Conservation (phyloP, 2,113 vertebrate species). For the Cnemophilus loriae region DNA sequence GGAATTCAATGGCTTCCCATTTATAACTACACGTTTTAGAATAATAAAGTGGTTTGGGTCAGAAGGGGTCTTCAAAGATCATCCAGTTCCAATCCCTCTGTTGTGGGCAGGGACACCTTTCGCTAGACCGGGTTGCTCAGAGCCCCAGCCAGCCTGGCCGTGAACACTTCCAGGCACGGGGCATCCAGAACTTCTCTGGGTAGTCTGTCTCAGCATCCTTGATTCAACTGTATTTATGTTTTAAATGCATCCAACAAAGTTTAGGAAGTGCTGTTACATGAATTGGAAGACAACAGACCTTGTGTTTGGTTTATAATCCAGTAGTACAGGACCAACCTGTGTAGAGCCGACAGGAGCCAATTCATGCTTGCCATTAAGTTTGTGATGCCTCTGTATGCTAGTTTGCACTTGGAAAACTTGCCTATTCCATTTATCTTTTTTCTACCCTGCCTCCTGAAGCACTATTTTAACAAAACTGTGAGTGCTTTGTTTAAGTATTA, state of each 20-base stretch:
- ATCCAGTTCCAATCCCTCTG: fast-evolving
- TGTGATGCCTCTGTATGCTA: neutral
- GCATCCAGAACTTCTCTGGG: neutral
- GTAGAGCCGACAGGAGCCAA: neutral
- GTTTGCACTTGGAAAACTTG: neutral
- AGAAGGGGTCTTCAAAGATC: neutral
- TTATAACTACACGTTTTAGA: neutral
- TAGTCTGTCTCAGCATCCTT: neutral
- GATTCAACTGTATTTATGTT: neutral
- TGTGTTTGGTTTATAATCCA: fast-evolving
- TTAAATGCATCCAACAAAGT: neutral
- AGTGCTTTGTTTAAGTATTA: neutral
- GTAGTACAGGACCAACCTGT: no score
- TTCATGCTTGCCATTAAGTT: neutral
- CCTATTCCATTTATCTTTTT: neutral
- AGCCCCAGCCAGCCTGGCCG: neutral
- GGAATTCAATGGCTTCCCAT: neutral
- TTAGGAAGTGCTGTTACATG: neutral
- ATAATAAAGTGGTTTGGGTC: neutral
- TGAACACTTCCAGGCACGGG: neutral
- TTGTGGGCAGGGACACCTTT: neutral
- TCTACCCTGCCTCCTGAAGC: neutral
- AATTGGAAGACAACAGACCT: neutral
- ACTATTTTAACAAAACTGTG: neutral
- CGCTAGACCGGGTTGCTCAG: fast-evolving